Percentiles rank a stretch among this genome's conserved stretches.
These are phyloP conservation scores for Agelas oroides DNA, from an alignment of 37 sponge, comb jelly and placozoan genomes.

Conservation along the genomic window DNA sequence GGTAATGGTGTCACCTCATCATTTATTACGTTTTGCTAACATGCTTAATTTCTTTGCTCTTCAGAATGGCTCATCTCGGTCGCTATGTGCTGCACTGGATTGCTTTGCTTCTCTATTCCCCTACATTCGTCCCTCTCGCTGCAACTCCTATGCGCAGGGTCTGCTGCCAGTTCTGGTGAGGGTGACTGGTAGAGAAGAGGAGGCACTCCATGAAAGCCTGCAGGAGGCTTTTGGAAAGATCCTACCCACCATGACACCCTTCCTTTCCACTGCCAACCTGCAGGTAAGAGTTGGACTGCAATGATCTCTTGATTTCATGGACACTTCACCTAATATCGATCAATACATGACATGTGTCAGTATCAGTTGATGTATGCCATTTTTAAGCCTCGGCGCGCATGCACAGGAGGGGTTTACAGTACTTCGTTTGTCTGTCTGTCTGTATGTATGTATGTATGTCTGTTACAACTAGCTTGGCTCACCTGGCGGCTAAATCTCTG, in stretches of 20 bases:
- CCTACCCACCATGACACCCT: slow-evolving; percentile 60
- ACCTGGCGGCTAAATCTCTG: too few species aligned
- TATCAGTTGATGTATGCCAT: not conserved
- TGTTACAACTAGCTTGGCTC: too few species aligned
- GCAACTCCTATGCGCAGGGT: slow-evolving; percentile 37
- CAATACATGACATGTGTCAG: not conserved
- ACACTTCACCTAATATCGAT: not conserved
- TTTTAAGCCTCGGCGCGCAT: too few species aligned
- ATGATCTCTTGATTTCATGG: not conserved
- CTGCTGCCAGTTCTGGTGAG: slow-evolving; percentile 54
- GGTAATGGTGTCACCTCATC: too few species aligned
- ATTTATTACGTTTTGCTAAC: too few species aligned
- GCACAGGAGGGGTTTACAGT: too few species aligned
- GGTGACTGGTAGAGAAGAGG: slow-evolving; percentile 45
- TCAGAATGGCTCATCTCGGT: slow-evolving; percentile 68
- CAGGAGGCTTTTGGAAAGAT: slow-evolving; percentile 43
- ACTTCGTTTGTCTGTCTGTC: too few species aligned
- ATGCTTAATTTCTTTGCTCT: too few species aligned
- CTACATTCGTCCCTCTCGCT: slow-evolving; percentile 36
- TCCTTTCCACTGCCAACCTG: slow-evolving; percentile 22
- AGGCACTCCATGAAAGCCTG: slow-evolving; percentile 58
- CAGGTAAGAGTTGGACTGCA: slow-evolving; percentile 49
- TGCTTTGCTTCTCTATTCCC: slow-evolving; percentile 60
- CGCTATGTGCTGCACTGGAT: slow-evolving; percentile 57
- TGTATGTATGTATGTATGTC: too few species aligned